Base-by-base conservation (phyloP, 2,797 vertebrate species). In the Phaenicophaeus curvirostris region DNA sequence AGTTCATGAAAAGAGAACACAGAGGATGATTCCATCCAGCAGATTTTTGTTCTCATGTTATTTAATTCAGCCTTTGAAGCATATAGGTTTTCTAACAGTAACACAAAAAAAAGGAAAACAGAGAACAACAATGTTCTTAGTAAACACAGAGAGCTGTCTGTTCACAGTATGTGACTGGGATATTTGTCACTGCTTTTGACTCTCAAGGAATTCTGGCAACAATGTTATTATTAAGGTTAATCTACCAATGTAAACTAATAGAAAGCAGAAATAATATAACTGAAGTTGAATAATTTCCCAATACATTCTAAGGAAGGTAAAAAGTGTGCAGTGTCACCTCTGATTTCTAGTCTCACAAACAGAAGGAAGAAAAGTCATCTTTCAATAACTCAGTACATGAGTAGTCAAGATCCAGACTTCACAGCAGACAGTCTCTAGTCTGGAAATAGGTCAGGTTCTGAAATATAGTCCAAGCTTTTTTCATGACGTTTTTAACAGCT, bases 281-380 rank as follows among this genome's bases (percentile, higher is more conserved):
- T 73, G 5, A 44, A 24, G 6, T 50, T 42, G 13, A 66, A 5
- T 37, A 27, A 23, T 65, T 90, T 75, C 24, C 20, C 0, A 1
- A 62, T 31, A 44, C 58, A 62, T 69, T 80, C 13, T 72, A 61
- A 51, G 23, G 44, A 67, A 35, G 9, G 4, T 15, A 13, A 65
- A 58, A 75, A 68, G 0, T 2, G 0, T 24, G 1, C 8, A 53
- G 13, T 80, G 84, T 55, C 67, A 46, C 7, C 5, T 27, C 9
- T 42, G 37, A 31, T 55, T 67, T 91, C 50, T 81, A 6, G 2
- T 4, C 48, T 35, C 20, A 50, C 3, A 48, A 16, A 39, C 8
- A 55, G 14, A 78, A 57, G 6, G 17, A 73, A 67, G n/a, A 66
- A 67, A 41, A n/a, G 4, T 50, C 0, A 15, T 50, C 0, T 1